These are phyloP conservation scores for Melanostoma scalare DNA, from an alignment of 2,888 invertebrate species.

Conservation along the genomic window DNA sequence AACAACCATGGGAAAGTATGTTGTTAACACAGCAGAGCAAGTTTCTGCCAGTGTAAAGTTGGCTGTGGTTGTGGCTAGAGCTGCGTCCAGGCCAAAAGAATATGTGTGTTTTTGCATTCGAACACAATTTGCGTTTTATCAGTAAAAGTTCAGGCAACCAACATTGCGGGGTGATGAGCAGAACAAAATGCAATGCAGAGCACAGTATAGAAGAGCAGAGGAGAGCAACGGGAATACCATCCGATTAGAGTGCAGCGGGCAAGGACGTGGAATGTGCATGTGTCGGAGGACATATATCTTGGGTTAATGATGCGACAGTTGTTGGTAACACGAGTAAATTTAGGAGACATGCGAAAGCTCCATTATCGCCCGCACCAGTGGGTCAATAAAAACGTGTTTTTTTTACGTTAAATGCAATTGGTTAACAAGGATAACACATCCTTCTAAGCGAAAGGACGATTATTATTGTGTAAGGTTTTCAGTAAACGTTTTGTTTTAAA, in stretches of 20 bases:
- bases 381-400: background rate
- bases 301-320: conserved; percentile 42
- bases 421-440: too few species aligned
- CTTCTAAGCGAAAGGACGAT: too few species aligned
- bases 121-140: conserved; percentile 63
- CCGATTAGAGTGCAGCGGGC: conserved; percentile 32
- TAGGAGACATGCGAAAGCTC: conserved; percentile 6
- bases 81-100: conserved; percentile 1
- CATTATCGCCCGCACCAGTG: conserved; percentile 9
- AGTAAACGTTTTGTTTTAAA: too few species aligned
- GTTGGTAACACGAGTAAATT: conserved; percentile 22
- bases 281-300: conserved; percentile 19
- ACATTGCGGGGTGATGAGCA: background rate
- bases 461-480: too few species aligned
- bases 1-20: conserved; percentile 9
- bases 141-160: conserved; percentile 34
- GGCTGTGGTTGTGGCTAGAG: conserved; percentile 15
- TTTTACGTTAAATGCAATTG: background rate
- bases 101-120: conserved; percentile 10
- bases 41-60: conserved; percentile 6
- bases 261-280: background rate
- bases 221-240: conserved; percentile 18
- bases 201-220: background rate
- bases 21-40: conserved; percentile 8
- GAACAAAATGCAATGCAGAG: background rate